Evolutionary conservation across 92 coral and sea anemone genomes (phyloP).

Genomic region (Paramuricea clavata): DNA sequence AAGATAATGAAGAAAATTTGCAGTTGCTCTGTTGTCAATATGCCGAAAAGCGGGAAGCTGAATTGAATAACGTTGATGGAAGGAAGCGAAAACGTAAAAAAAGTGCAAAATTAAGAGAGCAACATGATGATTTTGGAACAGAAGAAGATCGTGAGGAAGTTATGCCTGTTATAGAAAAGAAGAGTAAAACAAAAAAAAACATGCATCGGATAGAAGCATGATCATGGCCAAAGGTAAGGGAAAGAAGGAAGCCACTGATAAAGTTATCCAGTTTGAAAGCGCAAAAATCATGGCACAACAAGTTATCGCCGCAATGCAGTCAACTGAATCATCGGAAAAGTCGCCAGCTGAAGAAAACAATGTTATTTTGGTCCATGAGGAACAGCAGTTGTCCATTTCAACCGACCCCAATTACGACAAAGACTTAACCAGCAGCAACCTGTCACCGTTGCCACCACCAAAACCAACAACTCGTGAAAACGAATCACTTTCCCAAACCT

Average conservation of each 20-base stretch:
- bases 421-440: background rate
- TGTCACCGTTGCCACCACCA: background rate
- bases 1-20: conserved; percentile 12
- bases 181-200: background rate
- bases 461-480: background rate
- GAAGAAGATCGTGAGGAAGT: background rate
- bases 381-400: background rate
- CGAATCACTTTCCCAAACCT: background rate
- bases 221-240: background rate
- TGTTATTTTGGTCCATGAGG: background rate
- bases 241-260: background rate
- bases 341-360: background rate
- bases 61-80: background rate
- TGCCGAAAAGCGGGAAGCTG: conserved; percentile 5
- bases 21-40: background rate
- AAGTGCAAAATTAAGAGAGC: background rate
- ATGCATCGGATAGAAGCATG: background rate
- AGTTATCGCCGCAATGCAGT: background rate
- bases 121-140: background rate
- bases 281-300: conserved; percentile 1
- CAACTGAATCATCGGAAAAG: background rate
- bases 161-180: background rate
- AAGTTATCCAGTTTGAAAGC: conserved; percentile 4
- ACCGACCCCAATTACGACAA: background rate
- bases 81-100: background rate